Evolutionary conservation across 2,888 invertebrate species (phyloP).

Genomic region (Taenaris catops): DNA sequence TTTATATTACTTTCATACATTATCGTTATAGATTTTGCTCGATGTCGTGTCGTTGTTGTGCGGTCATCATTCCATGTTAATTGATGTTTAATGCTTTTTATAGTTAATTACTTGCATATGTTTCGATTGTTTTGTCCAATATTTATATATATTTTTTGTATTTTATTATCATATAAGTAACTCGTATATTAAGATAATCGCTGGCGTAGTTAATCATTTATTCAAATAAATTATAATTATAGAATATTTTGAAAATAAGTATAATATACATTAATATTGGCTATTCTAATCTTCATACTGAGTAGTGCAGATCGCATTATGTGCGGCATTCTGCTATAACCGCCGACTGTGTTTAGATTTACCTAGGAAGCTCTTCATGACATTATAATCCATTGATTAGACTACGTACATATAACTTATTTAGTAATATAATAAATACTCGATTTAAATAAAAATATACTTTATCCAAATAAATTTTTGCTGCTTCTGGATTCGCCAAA

Average conservation of each 20-base stretch:
- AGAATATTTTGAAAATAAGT: constrained; percentile 27
- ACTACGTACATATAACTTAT: constrained; percentile 17
- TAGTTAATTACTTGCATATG: constrained; percentile 18
- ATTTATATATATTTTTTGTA: constrained; percentile 8
- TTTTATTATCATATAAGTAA: constrained; percentile 17
- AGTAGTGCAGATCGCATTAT: constrained; percentile 24
- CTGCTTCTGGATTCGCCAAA: too few species aligned
- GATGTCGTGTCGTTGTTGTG: constrained; percentile 38
- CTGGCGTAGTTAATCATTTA: constrained; percentile 42
- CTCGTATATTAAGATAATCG: constrained; percentile 34
- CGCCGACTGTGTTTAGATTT: constrained; percentile 19
- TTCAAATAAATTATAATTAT: constrained; percentile 31
- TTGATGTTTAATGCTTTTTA: constrained; percentile 16
- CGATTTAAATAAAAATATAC: constrained; percentile 14
- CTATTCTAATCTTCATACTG: constrained; percentile 34
- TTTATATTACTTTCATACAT: constrained; percentile 21
- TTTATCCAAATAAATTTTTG: too few species aligned
- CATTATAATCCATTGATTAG: constrained; percentile 20
- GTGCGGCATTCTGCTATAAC: constrained; percentile 10
- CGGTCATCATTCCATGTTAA: constrained; percentile 12
- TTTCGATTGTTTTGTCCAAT: constrained; percentile 21
- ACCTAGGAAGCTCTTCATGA: constrained; percentile 31
- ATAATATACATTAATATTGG: constrained; percentile 20
- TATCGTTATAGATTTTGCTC: constrained; percentile 31
- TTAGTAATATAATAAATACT: constrained; percentile 16